Evolutionary conservation across 2,113 vertebrate genomes (phyloP).

Genomic region (Tetrax tetrax): DNA sequence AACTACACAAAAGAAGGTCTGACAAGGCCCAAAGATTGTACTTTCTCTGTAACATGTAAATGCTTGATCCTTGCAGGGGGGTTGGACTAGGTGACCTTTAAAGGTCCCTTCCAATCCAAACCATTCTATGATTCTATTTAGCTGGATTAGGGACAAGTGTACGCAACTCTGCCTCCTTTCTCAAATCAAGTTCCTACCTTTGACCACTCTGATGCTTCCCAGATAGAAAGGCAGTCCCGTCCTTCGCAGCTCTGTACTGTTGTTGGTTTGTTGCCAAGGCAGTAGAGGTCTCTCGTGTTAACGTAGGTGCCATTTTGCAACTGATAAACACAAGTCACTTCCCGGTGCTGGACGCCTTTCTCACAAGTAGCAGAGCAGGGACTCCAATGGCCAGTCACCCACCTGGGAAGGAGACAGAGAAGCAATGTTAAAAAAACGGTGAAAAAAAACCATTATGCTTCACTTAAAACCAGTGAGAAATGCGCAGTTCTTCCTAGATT

Average conservation of each 20-base stretch:
- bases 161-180: not conserved
- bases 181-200: slow-evolving; percentile 76
- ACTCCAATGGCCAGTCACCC: slow-evolving; percentile 89
- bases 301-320: slow-evolving; percentile 89
- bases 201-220: slow-evolving; percentile 97
- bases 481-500: not conserved
- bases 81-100: too few relatives aligned
- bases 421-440: not conserved
- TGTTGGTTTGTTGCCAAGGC: slow-evolving; percentile 83
- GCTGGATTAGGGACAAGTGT: not conserved
- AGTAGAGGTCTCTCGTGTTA: slow-evolving; percentile 85
- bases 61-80: not conserved
- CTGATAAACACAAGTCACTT: slow-evolving; percentile 89
- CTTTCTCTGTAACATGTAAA: not conserved
- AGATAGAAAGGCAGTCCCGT: slow-evolving; percentile 87
- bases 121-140: too few relatives aligned
- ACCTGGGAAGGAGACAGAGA: slow-evolving; percentile 75
- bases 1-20: not conserved
- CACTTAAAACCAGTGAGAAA: not conserved
- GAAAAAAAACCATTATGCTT: not conserved
- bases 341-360: slow-evolving; percentile 87
- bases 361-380: slow-evolving; percentile 90
- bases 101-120: too few relatives aligned
- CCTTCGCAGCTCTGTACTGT: slow-evolving; percentile 88
- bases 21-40: not conserved